Conservation (phyloP, 2,888 invertebrate genomes). For the Atethmia centrago region DNA sequence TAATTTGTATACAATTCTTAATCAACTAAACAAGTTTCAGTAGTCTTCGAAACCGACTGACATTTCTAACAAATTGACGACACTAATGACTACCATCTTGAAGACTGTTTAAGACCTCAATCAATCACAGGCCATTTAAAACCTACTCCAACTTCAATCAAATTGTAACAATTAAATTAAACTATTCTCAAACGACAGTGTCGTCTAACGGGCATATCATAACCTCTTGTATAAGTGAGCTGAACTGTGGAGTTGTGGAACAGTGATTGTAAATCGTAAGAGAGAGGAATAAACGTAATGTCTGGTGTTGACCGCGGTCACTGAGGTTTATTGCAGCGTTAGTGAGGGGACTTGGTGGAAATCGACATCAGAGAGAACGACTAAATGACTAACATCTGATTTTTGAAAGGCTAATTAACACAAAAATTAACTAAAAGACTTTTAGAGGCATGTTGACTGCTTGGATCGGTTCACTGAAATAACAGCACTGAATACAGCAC, state of each 20-base stretch:
- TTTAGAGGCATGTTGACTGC: not conserved
- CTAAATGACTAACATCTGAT: not conserved
- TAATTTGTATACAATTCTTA: not conserved
- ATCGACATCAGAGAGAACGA: too few relatives aligned
- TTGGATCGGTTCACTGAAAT: not conserved
- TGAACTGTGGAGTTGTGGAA: constrained; percentile 14
- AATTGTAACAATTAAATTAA: constrained; percentile 40
- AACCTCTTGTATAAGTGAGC: constrained; percentile 20
- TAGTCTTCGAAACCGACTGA: constrained; percentile 7
- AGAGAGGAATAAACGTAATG: constrained; percentile 41
- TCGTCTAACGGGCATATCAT: constrained; percentile 37
- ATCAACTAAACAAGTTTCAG: not conserved
- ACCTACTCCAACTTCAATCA: constrained; percentile 47
- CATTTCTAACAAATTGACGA: constrained; percentile 34
- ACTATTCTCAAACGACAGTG: constrained; percentile 42
- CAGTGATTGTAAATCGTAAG: constrained; percentile 42
- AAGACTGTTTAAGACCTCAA: constrained; percentile 34
- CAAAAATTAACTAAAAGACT: not conserved
- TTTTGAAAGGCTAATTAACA: not conserved
- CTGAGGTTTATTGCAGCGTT: constrained; percentile 29
- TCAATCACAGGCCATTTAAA: constrained; percentile 46
- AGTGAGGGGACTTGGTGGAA: constrained; percentile 43
- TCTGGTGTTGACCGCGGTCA: constrained; percentile 43
- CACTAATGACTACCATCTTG: constrained; percentile 30
- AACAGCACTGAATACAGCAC: too few relatives aligned